Evolutionary conservation across 2,797 vertebrate species (phyloP), one percentile per base, ranked within the genome.

Genomic region (Rhyacichthys aspro): DNA sequence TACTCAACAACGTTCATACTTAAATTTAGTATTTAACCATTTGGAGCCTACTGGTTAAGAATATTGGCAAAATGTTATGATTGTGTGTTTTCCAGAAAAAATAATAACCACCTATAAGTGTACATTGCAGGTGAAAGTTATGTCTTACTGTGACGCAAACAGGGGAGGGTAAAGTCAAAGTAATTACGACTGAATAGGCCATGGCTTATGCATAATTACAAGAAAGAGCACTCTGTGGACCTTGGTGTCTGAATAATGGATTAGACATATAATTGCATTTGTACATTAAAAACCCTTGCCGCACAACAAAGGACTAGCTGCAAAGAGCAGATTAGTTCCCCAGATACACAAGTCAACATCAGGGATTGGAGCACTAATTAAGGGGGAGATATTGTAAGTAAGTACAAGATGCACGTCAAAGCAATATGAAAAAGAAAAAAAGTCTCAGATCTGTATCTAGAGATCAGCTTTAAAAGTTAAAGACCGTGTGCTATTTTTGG

Each of bases 221-320:
- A 72, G 72, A 45, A 63, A 61, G 55, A 72, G 79, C 63, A 85
- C 76, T 73, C 44, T 7, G 55, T 81, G 71, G 74, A 70, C 81
- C 78, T 62, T 49, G 43, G 52, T 18, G 61, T 45, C 60, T 93
- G 90, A 91, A 93, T 92, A 90, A 92, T 91, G 80, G 74, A 92
- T 76, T 59, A 45, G 65, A 82, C 55, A 47, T 78, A 74, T 92
- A 90, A 94, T 94, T 94, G 90, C 92, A 94, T 94, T 92, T 91
- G 86, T 87, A 91, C 90, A 93, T 93, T 93, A 82, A 91, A 90
- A 90, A 78, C 76, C 58, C 55, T 76, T 32, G 45, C 48, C 78
- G 67, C 70, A 49, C 73, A 82, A 82, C 55, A 71, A 76, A 53
- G 43, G 54, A 2, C 17, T 50, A 63, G 42, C 42, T 57, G 46